Evolutionary conservation across 2,113 vertebrate species (phyloP).

Genomic region (Tor tambroides): DNA sequence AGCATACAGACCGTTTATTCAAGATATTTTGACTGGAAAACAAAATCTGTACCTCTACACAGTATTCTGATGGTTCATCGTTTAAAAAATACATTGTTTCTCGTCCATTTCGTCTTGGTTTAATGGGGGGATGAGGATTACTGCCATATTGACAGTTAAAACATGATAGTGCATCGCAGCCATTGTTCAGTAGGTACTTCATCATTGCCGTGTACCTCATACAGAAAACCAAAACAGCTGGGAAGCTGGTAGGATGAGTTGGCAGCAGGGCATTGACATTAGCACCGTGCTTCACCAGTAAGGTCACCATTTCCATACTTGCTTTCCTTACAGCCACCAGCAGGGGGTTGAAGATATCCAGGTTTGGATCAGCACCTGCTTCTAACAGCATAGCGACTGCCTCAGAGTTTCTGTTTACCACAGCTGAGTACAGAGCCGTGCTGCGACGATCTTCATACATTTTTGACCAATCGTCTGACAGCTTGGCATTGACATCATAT

Average conservation of each 20-base stretch:
- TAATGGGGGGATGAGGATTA: constrained; percentile 81
- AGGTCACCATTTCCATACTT: constrained; percentile 80
- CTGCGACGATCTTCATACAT: constrained; percentile 90
- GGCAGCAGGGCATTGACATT: constrained; percentile 85
- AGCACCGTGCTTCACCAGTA: constrained; percentile 88
- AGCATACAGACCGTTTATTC: not conserved
- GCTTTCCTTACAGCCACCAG: constrained; percentile 88
- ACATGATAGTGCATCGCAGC: constrained; percentile 85
- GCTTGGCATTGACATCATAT: constrained; percentile 85
- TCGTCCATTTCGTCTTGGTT: constrained; percentile 38
- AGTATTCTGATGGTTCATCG: not conserved
- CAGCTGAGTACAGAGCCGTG: constrained; percentile 86
- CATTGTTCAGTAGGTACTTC: constrained; percentile 90
- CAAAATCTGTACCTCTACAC: constrained; percentile 62
- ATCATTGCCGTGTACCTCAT: constrained; percentile 86
- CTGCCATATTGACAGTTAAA: constrained; percentile 84
- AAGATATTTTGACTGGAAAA: not conserved
- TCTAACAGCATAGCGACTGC: constrained; percentile 82
- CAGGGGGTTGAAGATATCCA: constrained; percentile 87
- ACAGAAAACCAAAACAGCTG: constrained; percentile 89
- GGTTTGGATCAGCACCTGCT: constrained; percentile 87
- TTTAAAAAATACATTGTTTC: constrained; percentile 39
- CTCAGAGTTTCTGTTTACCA: constrained; percentile 84
- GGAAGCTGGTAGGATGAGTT: constrained; percentile 90
- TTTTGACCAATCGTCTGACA: constrained; percentile 81